These are phyloP conservation scores for Platorchestia sp. DNA, from an alignment of 1,140 invertebrate species.

Conservation along the genomic window DNA sequence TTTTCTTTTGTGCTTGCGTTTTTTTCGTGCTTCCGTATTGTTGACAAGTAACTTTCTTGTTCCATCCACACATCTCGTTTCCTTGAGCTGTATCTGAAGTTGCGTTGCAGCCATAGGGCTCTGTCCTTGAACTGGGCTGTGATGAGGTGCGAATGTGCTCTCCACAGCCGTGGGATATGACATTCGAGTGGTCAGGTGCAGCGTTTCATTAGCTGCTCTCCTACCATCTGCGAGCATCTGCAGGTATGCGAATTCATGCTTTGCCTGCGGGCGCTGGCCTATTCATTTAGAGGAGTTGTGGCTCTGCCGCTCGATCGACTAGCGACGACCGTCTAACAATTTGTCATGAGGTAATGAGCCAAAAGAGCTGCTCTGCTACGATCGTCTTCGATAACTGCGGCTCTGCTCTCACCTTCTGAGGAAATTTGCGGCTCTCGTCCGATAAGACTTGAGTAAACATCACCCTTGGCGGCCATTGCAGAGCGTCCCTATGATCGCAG, in stretches of 20 bases:
- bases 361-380: conserved; percentile 30
- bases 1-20: background rate
- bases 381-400: conserved; percentile 4
- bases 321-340: conserved; percentile 17
- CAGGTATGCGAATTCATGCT: conserved; percentile 25
- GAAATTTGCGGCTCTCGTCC: conserved; percentile 21
- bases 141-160: background rate
- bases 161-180: background rate
- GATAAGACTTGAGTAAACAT: conserved; percentile 45
- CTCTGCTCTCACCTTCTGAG: conserved; percentile 38
- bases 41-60: no score
- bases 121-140: background rate
- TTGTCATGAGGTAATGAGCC: conserved; percentile 54
- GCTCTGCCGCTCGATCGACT: background rate
- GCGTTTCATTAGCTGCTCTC: background rate
- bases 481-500: conserved; percentile 13
- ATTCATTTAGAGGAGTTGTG: conserved; percentile 11
- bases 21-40: background rate
- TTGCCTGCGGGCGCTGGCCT: background rate
- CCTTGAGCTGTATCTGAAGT: background rate
- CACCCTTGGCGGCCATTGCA: conserved; percentile 14
- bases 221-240: conserved; percentile 2
- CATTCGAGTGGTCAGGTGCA: background rate
- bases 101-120: background rate
- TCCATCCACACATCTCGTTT: background rate